Conservation (phyloP, 1,140 invertebrate species). For the Penaeus indicus region DNA sequence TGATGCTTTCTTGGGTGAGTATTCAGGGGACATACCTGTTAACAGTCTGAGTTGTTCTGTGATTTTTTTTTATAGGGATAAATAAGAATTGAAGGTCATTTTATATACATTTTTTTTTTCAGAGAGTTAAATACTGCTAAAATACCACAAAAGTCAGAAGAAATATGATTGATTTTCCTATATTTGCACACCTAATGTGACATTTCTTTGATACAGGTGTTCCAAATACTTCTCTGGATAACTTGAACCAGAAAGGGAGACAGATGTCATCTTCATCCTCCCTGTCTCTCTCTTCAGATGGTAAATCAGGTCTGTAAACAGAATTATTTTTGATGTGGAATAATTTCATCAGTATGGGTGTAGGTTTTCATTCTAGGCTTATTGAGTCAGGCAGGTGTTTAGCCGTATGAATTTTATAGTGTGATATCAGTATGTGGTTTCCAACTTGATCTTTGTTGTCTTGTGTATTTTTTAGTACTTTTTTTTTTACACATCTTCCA, state of each 20-base stretch:
- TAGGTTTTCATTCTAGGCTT: too few species aligned
- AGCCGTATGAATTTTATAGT: too few species aligned
- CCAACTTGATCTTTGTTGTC: too few species aligned
- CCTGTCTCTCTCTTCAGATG: slow-evolving; percentile 38
- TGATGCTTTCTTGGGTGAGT: slow-evolving; percentile 93
- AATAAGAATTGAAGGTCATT: background rate
- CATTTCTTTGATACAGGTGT: slow-evolving; percentile 32
- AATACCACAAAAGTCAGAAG: too few species aligned
- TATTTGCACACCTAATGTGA: background rate
- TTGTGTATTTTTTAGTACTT: too few species aligned
- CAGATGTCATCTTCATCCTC: slow-evolving; percentile 54
- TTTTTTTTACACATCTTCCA: too few species aligned
- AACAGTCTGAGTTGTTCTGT: background rate
- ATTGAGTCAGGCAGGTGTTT: too few species aligned
- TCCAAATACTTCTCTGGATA: slow-evolving; percentile 56
- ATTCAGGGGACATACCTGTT: background rate
- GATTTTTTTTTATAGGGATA: background rate
- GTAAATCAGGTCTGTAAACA: background rate
- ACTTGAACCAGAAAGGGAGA: slow-evolving; percentile 46
- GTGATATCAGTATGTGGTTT: too few species aligned
- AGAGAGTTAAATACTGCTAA: background rate
- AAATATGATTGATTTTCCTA: too few species aligned
- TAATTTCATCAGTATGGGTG: background rate
- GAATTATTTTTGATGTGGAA: background rate
- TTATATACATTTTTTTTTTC: background rate